Evolutionary conservation across 2,797 vertebrate species (phyloP), one percentile per base, ranked within the genome.

Genomic region (Cirrhinus mrigala): DNA sequence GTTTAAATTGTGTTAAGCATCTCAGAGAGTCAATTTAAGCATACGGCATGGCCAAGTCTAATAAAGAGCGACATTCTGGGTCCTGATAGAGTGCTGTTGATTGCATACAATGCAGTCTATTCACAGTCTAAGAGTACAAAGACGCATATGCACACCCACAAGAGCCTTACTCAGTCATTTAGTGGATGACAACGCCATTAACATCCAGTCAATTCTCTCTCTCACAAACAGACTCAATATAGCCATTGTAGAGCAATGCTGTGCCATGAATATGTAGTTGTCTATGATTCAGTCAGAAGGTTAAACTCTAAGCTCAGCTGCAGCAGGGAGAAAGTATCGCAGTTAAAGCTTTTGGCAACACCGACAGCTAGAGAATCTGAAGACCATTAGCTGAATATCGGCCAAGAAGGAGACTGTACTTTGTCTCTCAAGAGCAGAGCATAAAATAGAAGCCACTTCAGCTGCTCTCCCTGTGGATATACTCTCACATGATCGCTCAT

Each of bases 71-170:
- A 84, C 88, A 88, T 86, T 90, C 84, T 89, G 89, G 78, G 84
- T 81, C 86, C 50, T 81, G 18, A 66, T 83, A 89, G 80, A 84
- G 62, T 46, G 87, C 68, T 29, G 27, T 73, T 37, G 24, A 64
- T 54, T 44, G 22, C 84, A 27, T 69, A 95, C 93, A 95, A 95
- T 93, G 70, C 71, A 33, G 0, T 4, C 76, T 87, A 92, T 95
- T 96, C 92, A 94, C 66, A 88, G 66, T n/a, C 29, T 50, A 74
- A 1, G 14, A 75, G 79, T 84, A 94, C 94, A 94, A 93, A 87
- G 90, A 48, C 54, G 82, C 76, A 12, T 64, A 64, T 76, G 33
- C 50, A 52, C 54, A 48, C 86, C 29, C 78, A 77, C 79, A 78
- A 81, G 27, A 75, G 79, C 70, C n/a, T 68, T 68, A 56, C 60